phyloP scores from a whole-genome alignment of 2,797 vertebrate genomes.

The Alectoris magna region DNA sequence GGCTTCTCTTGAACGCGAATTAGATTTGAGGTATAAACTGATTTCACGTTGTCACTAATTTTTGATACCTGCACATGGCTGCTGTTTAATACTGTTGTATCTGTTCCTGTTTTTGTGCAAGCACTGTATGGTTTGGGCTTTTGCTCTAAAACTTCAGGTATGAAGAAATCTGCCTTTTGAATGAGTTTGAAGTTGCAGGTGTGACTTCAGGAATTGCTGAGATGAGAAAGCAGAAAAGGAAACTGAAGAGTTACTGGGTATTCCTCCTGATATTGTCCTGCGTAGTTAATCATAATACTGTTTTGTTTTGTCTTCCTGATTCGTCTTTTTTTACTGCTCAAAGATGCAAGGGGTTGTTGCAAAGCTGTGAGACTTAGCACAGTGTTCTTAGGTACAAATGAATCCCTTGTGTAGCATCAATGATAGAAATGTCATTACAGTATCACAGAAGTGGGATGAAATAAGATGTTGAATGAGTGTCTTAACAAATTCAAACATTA shows the following conservation, averaged over 20 bases:
- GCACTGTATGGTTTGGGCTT: fast-evolving
- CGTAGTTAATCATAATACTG: neutral
- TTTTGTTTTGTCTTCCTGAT: neutral
- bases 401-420: neutral
- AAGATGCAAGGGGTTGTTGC: neutral
- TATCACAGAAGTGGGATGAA: neutral
- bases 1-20: neutral
- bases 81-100: neutral
- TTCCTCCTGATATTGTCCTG: neutral
- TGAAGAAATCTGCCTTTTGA: neutral
- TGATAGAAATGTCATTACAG: neutral
- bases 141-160: neutral
- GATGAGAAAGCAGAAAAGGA: neutral
- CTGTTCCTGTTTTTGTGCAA: neutral
- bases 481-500: neutral
- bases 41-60: neutral
- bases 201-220: neutral
- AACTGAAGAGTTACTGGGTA: fast-evolving
- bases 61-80: neutral
- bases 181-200: neutral
- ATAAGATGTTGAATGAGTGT: neutral
- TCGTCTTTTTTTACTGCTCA: neutral
- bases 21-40: neutral
- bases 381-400: neutral
- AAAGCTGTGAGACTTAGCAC: neutral